Evolutionary conservation across 2,888 invertebrate genomes (phyloP), one percentile per base, ranked within the genome.

Genomic region (Dicyrtoma fusca): DNA sequence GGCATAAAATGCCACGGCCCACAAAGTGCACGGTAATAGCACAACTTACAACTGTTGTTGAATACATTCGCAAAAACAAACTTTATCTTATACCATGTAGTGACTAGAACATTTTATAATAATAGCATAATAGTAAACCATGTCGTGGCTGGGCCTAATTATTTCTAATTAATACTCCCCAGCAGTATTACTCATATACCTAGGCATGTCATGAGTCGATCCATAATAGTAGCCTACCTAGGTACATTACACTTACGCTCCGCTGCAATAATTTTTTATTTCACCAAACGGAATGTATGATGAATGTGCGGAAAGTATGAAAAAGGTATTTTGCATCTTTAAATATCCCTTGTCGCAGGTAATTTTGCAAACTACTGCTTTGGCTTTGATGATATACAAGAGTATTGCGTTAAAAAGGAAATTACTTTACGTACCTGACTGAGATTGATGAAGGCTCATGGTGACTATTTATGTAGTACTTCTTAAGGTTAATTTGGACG

Each of bases 391-490:
- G 10, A 53, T 19, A 11, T 17, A 53, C 53, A 53, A 10, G 2
- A 21, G 2, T 21, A 11, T 10, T 53, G 19, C 53, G 21, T 17
- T 10, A n/a, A 14, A 17, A 14, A 53, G 3, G 19, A 21, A 10
- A 53, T 19, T 10, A 14, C 11, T 11, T 55, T 23, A 59, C 69
- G 26, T 21, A 71, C 71, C 71, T 17, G 71, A 71, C n/a, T 51
- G 51, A 13, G 63, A 63, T 55, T 71, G 71, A 25, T 71, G 53
- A 63, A 71, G 63, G 63, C 63, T 71, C 71, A 71, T 71, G 26
- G 71, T 71, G 71, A 71, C 63, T 61, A 59, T 11, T 25, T 23
- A 44, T 57, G 34, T 53, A 51, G 17, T 3, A 34, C 34, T 34
- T 34, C 34, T 34, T 34, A 34, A 34, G 34, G 34, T 34, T 34